Evolutionary conservation across 2,888 invertebrate species (phyloP).

Genomic region (Octonoba sinensis): DNA sequence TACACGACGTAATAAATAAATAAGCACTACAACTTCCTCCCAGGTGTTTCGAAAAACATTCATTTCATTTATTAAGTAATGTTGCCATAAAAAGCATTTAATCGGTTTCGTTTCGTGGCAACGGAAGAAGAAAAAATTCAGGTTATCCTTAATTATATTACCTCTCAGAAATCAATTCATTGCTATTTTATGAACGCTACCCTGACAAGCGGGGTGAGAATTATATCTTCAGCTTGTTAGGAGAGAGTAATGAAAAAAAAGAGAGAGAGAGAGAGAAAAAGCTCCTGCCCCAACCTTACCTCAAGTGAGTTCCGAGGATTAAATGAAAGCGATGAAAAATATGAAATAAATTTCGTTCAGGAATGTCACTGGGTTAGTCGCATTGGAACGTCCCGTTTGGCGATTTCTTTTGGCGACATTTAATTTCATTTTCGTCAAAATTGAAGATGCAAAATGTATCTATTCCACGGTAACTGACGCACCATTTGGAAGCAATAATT

Average conservation of each 20-base stretch:
- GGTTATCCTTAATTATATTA: conserved; percentile 38
- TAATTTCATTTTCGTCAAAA: neutral
- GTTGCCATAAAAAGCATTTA: neutral
- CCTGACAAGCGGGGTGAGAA: conserved; percentile 37
- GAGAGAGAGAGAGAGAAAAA: neutral
- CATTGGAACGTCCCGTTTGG: conserved; percentile 10
- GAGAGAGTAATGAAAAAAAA: conserved; percentile 44
- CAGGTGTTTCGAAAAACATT: neutral
- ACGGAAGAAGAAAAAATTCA: neutral
- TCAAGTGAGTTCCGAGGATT: conserved; percentile 28
- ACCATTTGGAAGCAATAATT: too few relatives aligned
- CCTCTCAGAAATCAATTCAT: conserved; percentile 44
- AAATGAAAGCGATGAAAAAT: conserved; percentile 44
- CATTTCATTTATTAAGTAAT: neutral
- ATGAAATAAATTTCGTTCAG: conserved; percentile 22
- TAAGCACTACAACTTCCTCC: neutral
- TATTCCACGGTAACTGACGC: too few relatives aligned
- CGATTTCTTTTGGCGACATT: neutral
- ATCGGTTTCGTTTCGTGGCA: neutral
- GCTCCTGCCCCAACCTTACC: too few relatives aligned
- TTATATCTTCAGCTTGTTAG: conserved; percentile 49
- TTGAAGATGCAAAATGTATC: too few relatives aligned
- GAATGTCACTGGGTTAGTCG: conserved; percentile 20
- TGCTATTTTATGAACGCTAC: conserved; percentile 35
- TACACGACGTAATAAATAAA: too few relatives aligned